A percentile compares a stretch with the other conserved stretches of the same genome.
These are phyloP conservation scores for Paraplagusia blochii DNA, from an alignment of 2,113 vertebrate genomes.

Conservation along the genomic window DNA sequence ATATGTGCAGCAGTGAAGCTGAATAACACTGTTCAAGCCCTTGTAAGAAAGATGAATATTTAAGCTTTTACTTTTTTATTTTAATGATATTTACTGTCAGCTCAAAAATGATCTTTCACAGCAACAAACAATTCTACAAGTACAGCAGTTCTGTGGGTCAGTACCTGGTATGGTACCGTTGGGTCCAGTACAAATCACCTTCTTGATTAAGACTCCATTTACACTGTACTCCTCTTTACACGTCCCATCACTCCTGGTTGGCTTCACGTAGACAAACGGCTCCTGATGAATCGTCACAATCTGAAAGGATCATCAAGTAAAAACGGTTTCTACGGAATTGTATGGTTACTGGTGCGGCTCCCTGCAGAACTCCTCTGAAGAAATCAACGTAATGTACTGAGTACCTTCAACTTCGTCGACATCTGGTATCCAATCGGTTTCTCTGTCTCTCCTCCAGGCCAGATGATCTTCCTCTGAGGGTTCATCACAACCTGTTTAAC, in stretches of 20 bases:
- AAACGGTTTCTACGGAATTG: not conserved
- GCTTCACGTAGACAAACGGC: slow-evolving; percentile 96
- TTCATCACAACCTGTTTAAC: slow-evolving; percentile 89
- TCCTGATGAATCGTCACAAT: slow-evolving; percentile 98
- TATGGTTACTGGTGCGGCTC: too few species aligned
- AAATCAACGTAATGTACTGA: slow-evolving; percentile 24
- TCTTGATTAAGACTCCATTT: slow-evolving; percentile 92
- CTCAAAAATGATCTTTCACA: too few species aligned
- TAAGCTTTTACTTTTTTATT: too few species aligned
- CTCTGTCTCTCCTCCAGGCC: slow-evolving; percentile 96
- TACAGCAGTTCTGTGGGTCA: not conserved
- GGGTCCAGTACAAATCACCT: slow-evolving; percentile 95
- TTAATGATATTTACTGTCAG: too few species aligned
- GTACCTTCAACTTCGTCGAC: slow-evolving; percentile 93
- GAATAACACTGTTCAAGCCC: too few species aligned
- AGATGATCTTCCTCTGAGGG: slow-evolving; percentile 93
- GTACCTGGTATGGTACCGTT: slow-evolving; percentile 96
- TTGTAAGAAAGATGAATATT: too few species aligned
- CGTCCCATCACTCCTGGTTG: slow-evolving; percentile 85
- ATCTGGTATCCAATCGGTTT: slow-evolving; percentile 98
- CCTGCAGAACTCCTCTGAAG: too few species aligned
- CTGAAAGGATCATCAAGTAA: slow-evolving; percentile 61
- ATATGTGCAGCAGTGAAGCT: too few species aligned
- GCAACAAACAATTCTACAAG: too few species aligned
- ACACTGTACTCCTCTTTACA: slow-evolving; percentile 91